Evolutionary conservation across 2,888 invertebrate genomes (phyloP), one percentile per base, ranked within the genome.

Genomic region (Noctua comes): DNA sequence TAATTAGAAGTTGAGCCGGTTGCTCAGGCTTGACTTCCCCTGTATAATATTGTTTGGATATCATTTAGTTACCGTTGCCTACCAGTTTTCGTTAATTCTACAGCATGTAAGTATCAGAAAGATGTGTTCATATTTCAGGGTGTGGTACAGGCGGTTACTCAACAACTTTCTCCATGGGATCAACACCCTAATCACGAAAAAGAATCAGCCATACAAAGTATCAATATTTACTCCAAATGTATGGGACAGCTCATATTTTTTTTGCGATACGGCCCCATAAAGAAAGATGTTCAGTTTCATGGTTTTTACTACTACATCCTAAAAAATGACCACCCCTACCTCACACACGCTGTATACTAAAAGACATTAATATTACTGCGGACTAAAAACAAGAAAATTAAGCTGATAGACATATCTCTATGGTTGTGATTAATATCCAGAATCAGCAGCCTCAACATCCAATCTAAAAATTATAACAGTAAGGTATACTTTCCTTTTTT

Each of bases 1-100:
- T 78, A 51, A 79, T 79, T 31, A 79, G 18, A 54, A 51, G 31
- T 27, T 46, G 46, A 24, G 27, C n/a, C 8, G 10, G 18, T 21
- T 13, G 13, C n/a, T n/a, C 16, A 21, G 21, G 27, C 27, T 40
- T 16, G 69, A 31, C 16, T 36, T 18, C 21, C 48, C 18, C 16
- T 2, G 27, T 48, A 7, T n/a, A n/a, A n/a, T n/a, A n/a, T 48
- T 16, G 59, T 27, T 62, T 31, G 27, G 59, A 1, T 59, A 31
- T 40, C 16, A 51, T 21, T 21, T 65, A 31, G 21, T 18, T 31
- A 40, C 27, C 18, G 6, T 48, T 40, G 36, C 8, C 31, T 48
- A 48, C n/a, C 11, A 24, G n/a, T 48, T 24, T n/a, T 11, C 18
- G 10, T 76, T 24, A 18, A 8, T 62, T 36, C n/a, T 31, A 24